Base-by-base conservation (phyloP, 2,888 invertebrate genomes). In the Athalia circularis region DNA sequence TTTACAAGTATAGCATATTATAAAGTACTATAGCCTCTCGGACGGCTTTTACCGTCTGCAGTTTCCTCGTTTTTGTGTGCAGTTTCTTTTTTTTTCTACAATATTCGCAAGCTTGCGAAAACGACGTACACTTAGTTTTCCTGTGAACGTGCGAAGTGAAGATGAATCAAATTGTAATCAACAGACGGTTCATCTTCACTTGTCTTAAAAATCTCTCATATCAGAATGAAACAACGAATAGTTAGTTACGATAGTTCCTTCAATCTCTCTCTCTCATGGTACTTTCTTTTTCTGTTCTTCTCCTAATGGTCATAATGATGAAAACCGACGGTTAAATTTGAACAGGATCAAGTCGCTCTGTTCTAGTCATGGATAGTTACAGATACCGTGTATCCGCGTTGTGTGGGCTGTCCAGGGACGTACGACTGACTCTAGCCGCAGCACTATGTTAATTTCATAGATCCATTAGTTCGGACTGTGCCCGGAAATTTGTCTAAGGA, bases 1-100 rank as follows among this genome's bases (percentile, higher is more conserved):
- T 79, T 13, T 67, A 70, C 75, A 83, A 68, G 29, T 29, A 29
- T 29, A 29, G 29, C 54, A 11, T 54, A 43, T 57, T 29, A n/a
- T 68, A 54, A 7, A 86, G 83, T 84, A 85, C 81, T 79, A 79
- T 84, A 87, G 86, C 85, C 87, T n/a, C n/a, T 86, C 86, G 83
- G 81, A 86, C 84, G 86, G 84, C 85, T 84, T 74, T 68, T 80
- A 50, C 79, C 62, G 79, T 78, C 65, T 78, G 76, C 9, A 29
- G 29, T 29, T 29, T 29, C 29, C 29, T 1, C 29, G 29, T 29
- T 29, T 29, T 29, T 29, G 29, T 29, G 29, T 29, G 29, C 29
- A 29, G 29, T 50, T 59, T 47, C 61, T 45, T 74, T 78, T 77
- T 75, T 57, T 29, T 1, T 29, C 29, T 29, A 1, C 77, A 79